These are phyloP conservation scores for Psilopsiagon aurifrons DNA, from an alignment of 2,113 vertebrate genomes.

Conservation along the genomic window DNA sequence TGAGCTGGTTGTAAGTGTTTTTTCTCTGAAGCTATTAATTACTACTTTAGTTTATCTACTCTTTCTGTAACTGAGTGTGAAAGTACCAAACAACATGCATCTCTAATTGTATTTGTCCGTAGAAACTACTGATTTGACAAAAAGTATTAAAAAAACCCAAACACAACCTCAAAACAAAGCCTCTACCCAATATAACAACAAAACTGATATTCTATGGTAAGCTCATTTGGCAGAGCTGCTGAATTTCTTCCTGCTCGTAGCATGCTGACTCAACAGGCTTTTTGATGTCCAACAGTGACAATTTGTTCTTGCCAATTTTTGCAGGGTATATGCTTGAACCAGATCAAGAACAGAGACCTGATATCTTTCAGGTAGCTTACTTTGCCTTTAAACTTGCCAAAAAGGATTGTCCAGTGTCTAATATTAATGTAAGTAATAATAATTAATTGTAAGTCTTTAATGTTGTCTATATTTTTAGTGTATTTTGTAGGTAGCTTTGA, in stretches of 20 bases:
- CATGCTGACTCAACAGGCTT: background rate
- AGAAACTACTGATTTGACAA: background rate
- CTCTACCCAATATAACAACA: background rate
- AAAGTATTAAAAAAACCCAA: fast-evolving
- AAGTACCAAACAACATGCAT: background rate
- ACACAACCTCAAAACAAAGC: background rate
- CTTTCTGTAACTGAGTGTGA: background rate
- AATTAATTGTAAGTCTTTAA: background rate
- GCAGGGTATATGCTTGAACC: conserved; percentile 97
- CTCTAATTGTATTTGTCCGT: background rate
- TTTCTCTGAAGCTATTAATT: background rate
- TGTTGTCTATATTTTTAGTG: fast-evolving
- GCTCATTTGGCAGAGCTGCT: background rate
- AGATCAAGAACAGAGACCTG: conserved; percentile 91
- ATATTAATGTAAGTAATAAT: conserved; percentile 88
- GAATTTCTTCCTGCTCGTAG: background rate
- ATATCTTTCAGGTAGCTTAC: conserved; percentile 96
- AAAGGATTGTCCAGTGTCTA: conserved; percentile 92
- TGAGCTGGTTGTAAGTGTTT: background rate
- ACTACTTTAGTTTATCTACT: background rate
- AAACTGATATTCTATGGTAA: background rate
- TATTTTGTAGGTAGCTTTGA: background rate
- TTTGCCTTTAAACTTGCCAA: conserved; percentile 95
- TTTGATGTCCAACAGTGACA: background rate
- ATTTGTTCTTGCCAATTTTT: background rate